These are phyloP conservation scores for Delia radicum DNA, from an alignment of 1,140 invertebrate genomes.

Conservation along the genomic window DNA sequence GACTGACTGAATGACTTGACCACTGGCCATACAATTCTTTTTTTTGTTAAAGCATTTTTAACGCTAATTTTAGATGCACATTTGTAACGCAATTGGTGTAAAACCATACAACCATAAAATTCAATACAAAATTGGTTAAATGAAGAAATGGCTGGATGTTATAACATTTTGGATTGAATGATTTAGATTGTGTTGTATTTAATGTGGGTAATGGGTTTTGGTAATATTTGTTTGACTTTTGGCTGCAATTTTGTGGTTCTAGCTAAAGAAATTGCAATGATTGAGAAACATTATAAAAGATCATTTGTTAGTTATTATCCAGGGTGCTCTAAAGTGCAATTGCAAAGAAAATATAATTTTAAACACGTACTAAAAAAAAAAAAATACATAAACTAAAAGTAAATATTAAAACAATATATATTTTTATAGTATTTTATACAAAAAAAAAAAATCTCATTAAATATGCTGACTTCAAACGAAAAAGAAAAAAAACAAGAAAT, in stretches of 20 bases:
- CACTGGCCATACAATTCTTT: background rate
- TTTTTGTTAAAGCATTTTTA: background rate
- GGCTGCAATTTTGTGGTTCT: background rate
- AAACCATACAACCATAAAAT: background rate
- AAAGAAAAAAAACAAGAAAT: background rate
- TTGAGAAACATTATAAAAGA: conserved; percentile 16
- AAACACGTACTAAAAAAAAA: conserved; percentile 15
- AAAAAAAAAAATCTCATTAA: background rate
- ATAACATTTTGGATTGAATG: too few species aligned
- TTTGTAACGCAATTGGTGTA: conserved; percentile 5
- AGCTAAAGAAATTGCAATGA: background rate
- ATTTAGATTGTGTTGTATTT: too few species aligned
- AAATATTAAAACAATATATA: background rate
- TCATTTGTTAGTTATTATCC: too few species aligned
- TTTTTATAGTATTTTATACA: background rate
- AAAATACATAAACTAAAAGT: background rate
- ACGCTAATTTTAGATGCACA: conserved; percentile 23
- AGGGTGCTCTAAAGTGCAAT: background rate
- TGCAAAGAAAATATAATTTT: conserved; percentile 19
- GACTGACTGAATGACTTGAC: background rate
- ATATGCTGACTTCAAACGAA: background rate
- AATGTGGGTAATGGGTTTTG: background rate
- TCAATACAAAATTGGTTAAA: background rate
- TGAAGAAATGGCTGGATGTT: too few species aligned
- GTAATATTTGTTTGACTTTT: background rate